Evolutionary conservation across 2,888 invertebrate genomes (phyloP).

Genomic region (Drosophila mayaguana): DNA sequence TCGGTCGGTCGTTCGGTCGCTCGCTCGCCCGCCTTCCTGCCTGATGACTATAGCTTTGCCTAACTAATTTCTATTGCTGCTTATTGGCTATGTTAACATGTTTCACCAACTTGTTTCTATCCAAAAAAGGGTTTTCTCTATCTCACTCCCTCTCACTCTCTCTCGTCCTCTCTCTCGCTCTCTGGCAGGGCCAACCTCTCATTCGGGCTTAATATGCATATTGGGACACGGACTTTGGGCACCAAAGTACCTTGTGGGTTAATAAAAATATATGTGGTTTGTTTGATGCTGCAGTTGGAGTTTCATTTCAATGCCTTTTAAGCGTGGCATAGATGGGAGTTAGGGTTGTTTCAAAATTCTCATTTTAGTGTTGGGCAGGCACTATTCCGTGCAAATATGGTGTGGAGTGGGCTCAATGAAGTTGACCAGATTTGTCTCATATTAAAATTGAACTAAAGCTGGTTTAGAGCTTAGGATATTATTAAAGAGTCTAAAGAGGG

Average conservation of each 20-base stretch:
- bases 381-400: slow-evolving; percentile 4
- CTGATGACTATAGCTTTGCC: slow-evolving; percentile 73
- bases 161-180: background rate
- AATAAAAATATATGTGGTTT: slow-evolving; percentile 79
- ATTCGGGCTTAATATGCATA: slow-evolving; percentile 69
- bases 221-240: slow-evolving; percentile 61
- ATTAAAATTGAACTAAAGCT: background rate
- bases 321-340: background rate
- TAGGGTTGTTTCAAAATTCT: slow-evolving; percentile 3
- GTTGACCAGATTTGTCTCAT: background rate
- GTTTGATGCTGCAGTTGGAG: slow-evolving; percentile 62
- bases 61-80: slow-evolving; percentile 80
- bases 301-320: slow-evolving; percentile 36
- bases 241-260: slow-evolving; percentile 68
- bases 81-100: slow-evolving; percentile 82
- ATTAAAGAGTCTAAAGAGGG: background rate
- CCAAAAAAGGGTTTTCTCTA: slow-evolving; percentile 64
- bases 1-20: slow-evolving; percentile 43
- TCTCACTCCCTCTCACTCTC: background rate
- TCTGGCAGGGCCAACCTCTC: background rate
- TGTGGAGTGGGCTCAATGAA: background rate
- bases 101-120: slow-evolving; percentile 79
- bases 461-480: background rate
- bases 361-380: slow-evolving; percentile 7
- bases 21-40: background rate